Evolutionary conservation across 2,113 vertebrate species (phyloP).

Genomic region (Bubo scandiacus): DNA sequence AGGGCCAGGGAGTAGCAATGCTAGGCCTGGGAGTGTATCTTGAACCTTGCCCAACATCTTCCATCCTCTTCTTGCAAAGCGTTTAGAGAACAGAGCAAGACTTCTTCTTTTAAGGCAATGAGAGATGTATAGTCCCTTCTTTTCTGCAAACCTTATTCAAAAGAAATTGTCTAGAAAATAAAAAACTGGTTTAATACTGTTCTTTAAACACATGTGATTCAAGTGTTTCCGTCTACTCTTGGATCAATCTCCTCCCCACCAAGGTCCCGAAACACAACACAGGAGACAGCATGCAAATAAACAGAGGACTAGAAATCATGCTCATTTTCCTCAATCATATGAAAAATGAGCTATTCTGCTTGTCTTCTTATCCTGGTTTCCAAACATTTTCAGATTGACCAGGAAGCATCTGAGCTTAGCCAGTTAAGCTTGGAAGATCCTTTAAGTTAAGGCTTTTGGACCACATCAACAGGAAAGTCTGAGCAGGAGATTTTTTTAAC

Average conservation of each 20-base stretch:
- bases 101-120: not conserved
- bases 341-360: not conserved
- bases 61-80: not conserved
- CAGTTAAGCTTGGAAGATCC: not conserved
- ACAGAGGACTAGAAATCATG: not conserved
- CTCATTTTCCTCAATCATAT: not conserved
- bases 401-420: not conserved
- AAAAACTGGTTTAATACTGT: not conserved
- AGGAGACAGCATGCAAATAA: not conserved
- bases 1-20: not conserved
- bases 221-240: not conserved
- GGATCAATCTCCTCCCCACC: not conserved
- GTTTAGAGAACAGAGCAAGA: not conserved
- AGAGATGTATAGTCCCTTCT: not conserved
- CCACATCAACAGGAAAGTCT: not conserved
- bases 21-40: not conserved
- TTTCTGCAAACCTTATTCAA: not conserved
- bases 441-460: not conserved
- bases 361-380: not conserved
- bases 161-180: not conserved
- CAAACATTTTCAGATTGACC: not conserved
- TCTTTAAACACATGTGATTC: not conserved
- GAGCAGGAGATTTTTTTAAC: not conserved
- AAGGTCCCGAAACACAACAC: not conserved
- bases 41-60: not conserved